Evolutionary conservation across 2,797 vertebrate genomes (phyloP).

Genomic region (Otolemur crassicaudatus): DNA sequence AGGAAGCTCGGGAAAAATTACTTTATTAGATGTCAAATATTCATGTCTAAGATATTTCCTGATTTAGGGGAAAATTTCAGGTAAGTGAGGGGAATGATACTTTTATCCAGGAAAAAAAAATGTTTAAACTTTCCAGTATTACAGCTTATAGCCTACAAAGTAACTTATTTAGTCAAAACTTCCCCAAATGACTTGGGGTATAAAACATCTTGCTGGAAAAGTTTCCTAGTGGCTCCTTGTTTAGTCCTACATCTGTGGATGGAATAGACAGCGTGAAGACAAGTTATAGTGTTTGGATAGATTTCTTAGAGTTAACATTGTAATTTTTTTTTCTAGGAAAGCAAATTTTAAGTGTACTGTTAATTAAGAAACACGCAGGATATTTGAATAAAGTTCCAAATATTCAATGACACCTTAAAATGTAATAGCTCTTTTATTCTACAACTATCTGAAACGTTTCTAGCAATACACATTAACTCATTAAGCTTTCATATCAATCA

Average conservation of each 20-base stretch:
- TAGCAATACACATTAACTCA: background rate
- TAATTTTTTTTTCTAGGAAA: conserved; percentile 1
- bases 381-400: conserved; percentile 36
- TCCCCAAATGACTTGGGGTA: conserved; percentile 46
- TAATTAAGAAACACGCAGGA: conserved; percentile 53
- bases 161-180: conserved; percentile 58
- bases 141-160: conserved; percentile 47
- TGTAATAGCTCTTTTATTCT: background rate
- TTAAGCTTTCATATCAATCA: background rate
- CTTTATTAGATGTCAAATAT: conserved; percentile 62
- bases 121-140: conserved; percentile 55
- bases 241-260: conserved; percentile 31
- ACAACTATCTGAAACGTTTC: background rate
- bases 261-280: conserved; percentile 55
- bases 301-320: conserved; percentile 11
- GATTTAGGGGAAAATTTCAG: conserved; percentile 41
- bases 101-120: conserved; percentile 62
- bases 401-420: background rate
- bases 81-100: conserved; percentile 49
- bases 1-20: conserved; percentile 57
- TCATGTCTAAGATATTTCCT: conserved; percentile 50
- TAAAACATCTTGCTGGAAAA: conserved; percentile 39
- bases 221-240: conserved; percentile 54
- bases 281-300: conserved; percentile 3
- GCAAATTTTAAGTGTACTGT: conserved; percentile 47